A percentile compares a stretch with the other conserved stretches of the same genome.
Conservation (phyloP, 2,797 vertebrate genomes). For the Mus spretus region DNA sequence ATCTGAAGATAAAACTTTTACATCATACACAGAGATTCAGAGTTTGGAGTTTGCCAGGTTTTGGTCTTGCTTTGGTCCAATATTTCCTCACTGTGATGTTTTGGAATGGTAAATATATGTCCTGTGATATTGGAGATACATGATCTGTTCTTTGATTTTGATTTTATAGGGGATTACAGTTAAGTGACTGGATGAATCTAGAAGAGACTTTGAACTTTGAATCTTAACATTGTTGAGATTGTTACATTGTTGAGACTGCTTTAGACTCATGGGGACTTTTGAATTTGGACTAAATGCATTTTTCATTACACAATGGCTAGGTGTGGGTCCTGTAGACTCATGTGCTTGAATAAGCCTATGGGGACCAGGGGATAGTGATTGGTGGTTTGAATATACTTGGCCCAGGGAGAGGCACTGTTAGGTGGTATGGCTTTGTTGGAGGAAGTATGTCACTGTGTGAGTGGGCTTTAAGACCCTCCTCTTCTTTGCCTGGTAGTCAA, state of each 20-base stretch:
- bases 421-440: background rate
- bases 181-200: background rate
- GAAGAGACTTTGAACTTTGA: background rate
- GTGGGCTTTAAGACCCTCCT: background rate
- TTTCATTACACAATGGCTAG: background rate
- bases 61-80: background rate
- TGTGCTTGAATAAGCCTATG: background rate
- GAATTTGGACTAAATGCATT: background rate
- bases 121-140: background rate
- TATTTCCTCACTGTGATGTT: background rate
- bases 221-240: background rate
- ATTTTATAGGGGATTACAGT: background rate
- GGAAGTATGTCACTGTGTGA: background rate
- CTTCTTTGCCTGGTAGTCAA: background rate
- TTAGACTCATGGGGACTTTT: background rate
- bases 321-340: background rate
- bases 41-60: background rate
- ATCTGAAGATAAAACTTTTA: background rate
- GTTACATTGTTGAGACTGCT: background rate
- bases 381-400: background rate
- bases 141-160: background rate
- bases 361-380: background rate
- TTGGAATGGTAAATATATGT: background rate
- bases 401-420: background rate
- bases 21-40: background rate